phyloP scores from a whole-genome alignment of 2,888 invertebrate genomes.

The Lysandra coridon region DNA sequence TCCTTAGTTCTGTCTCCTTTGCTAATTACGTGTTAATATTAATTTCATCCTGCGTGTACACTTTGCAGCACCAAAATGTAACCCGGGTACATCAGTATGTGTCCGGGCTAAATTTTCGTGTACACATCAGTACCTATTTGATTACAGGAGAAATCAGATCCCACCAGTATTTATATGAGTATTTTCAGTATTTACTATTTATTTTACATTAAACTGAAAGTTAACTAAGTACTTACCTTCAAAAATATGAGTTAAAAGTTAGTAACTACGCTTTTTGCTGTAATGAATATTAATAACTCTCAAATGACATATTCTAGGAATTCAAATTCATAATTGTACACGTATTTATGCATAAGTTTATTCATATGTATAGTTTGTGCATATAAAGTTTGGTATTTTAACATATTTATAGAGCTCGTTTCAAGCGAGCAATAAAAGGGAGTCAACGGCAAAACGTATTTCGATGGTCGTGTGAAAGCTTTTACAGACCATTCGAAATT shows the following conservation, averaged over 20 bases:
- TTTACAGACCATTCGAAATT: background rate
- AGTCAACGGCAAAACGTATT: background rate
- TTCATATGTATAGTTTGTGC: background rate
- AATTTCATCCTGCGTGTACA: background rate
- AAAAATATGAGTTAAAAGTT: background rate
- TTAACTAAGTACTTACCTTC: no score
- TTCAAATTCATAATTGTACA: background rate
- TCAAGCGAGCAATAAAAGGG: slow-evolving; percentile 4
- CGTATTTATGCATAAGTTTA: slow-evolving; percentile 1
- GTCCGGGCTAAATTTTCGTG: no score
- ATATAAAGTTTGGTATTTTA: background rate
- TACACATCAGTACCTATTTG: no score
- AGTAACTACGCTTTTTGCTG: background rate
- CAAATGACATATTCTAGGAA: background rate
- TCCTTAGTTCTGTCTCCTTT: no score
- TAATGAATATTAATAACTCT: background rate
- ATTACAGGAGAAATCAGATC: no score
- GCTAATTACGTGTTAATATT: background rate
- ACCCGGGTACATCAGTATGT: no score
- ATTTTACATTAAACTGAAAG: no score
- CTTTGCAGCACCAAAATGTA: no score
- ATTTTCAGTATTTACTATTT: no score
- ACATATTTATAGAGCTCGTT: background rate
- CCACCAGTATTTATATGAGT: no score
- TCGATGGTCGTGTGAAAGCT: slow-evolving; percentile 28